phyloP scores from a whole-genome alignment of 2,888 invertebrate genomes.

The Zeuzera pyrina region DNA sequence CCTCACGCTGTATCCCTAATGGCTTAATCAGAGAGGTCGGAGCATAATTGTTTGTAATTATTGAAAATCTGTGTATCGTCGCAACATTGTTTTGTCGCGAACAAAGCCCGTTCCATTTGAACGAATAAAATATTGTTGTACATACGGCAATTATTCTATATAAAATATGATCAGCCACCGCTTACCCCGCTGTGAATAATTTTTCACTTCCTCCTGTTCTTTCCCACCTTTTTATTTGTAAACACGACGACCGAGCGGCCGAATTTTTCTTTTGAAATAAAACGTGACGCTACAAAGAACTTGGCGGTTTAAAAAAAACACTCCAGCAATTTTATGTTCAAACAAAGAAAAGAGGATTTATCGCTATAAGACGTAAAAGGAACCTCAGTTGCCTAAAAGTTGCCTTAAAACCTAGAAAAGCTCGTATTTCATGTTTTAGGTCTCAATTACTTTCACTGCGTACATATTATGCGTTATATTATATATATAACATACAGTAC shows the following conservation, averaged over 20 bases:
- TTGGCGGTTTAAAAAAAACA: slow-evolving; percentile 5
- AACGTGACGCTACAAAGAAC: slow-evolving; percentile 11
- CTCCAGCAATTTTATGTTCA: slow-evolving; percentile 4
- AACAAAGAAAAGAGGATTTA: slow-evolving; percentile 3
- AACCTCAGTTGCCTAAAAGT: no score
- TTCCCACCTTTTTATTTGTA: slow-evolving; percentile 23
- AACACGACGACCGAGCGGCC: slow-evolving; percentile 14
- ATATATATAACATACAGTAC: no score
- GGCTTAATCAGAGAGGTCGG: no score
- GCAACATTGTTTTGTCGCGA: no score
- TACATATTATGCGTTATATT: no score
- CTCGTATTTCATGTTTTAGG: no score
- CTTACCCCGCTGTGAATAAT: slow-evolving; percentile 17
- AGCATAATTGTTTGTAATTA: no score
- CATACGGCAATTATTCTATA: slow-evolving; percentile 26
- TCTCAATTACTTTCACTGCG: no score
- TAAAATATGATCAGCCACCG: slow-evolving; percentile 25
- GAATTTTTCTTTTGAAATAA: slow-evolving; percentile 16
- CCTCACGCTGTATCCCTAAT: no score
- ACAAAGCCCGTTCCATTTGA: slow-evolving; percentile 4
- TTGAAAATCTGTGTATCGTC: no score
- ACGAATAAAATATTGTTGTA: slow-evolving; percentile 19
- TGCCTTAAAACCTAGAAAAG: no score
- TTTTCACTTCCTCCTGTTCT: slow-evolving; percentile 22
- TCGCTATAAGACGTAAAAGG: no score